Base-by-base conservation (phyloP, 2,888 invertebrate genomes). In the Cheilosia impressa region DNA sequence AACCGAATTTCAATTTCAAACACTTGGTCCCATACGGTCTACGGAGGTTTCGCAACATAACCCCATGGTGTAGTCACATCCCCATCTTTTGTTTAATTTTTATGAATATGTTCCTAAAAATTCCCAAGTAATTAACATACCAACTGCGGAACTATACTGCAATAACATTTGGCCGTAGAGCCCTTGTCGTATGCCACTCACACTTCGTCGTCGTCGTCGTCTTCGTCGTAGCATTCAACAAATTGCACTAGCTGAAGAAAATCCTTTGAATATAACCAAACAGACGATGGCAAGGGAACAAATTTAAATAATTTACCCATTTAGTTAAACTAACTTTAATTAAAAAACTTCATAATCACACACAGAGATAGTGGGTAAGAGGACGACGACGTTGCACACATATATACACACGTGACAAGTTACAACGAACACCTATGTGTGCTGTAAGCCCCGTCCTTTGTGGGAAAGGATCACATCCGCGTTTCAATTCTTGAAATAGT, bases 271-370 rank as follows among this genome's bases (percentile, higher is more conserved):
- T 81, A 76, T 76, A 62, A 43, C 45, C 19, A 75, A 75, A 75
- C 73, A 63, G 41, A 60, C 60, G 57, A 69, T 41, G 50, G 50
- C 27, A 41, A 19, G 4, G 22, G 19, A 65, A 31, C 72, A 62
- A 76, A 76, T 72, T 85, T 77, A 81, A 85, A 77, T 80, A 81
- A 72, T 85, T 68, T 77, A 22, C 65, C 66, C 76, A 72, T 85
- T 85, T 81, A 72, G 72, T 85, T 85, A 69, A 84, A 71, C 73
- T 85, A 68, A 71, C 43, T 85, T 85, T 85, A 85, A 85, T 85
- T 85, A 85, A 85, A 85, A 85, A 85, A 85, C 76, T 85, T 85
- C 81, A 81, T 85, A 85, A 85, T 81, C 81, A 81, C 85, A 71
- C 76, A 52, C 31, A 68, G 52, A 62, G 52, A 62, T 58, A 7